Conservation (phyloP, 2,797 vertebrate genomes). For the Oreochromis mossambicus region DNA sequence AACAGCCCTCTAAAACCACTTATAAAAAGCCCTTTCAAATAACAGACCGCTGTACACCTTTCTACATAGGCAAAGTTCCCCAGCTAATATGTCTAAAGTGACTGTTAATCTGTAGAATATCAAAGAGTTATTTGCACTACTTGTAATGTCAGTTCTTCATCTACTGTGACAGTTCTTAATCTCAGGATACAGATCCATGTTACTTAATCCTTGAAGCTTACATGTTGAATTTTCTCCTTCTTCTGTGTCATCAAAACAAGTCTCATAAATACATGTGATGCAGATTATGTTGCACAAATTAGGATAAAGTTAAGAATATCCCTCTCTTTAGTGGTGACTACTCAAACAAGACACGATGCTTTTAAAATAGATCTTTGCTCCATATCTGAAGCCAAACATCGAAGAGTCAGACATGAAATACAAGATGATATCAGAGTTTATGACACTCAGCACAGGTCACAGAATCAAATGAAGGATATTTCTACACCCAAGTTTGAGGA, state of each 20-base stretch:
- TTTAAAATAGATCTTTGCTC: not conserved
- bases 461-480: fast-evolving
- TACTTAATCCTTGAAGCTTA: constrained; percentile 2
- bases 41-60: not conserved
- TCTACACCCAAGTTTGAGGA: fast-evolving
- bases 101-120: constrained; percentile 50
- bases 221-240: constrained; percentile 1
- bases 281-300: not conserved
- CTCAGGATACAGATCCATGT: not conserved
- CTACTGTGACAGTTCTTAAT: constrained; percentile 12
- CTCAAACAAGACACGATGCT: not conserved
- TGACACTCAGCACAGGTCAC: not conserved
- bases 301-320: not conserved
- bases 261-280: not conserved
- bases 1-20: constrained; percentile 65
- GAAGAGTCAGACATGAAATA: not conserved
- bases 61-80: not conserved
- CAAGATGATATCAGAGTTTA: not conserved
- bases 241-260: not conserved
- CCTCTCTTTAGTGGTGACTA: not conserved
- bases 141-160: constrained; percentile 10
- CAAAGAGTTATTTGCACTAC: constrained; percentile 23
- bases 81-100: constrained; percentile 36
- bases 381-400: not conserved
- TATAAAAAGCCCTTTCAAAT: constrained; percentile 57